These are phyloP conservation scores for Nasonia giraulti DNA, from an alignment of 1,140 invertebrate genomes.

Conservation along the genomic window DNA sequence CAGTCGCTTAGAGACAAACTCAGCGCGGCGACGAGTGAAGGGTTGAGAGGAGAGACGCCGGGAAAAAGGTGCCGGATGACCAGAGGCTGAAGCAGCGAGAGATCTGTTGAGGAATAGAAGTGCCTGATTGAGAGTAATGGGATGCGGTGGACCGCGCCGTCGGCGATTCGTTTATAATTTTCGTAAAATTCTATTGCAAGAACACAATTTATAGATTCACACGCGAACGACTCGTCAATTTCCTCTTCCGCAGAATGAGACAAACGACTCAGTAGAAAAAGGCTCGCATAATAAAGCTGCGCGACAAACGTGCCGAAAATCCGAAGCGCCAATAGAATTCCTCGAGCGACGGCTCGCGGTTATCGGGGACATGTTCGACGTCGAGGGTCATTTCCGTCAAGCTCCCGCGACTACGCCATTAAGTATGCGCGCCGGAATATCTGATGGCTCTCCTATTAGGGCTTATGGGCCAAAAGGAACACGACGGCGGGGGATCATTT, in stretches of 20 bases:
- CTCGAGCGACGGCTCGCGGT: neutral
- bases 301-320: neutral
- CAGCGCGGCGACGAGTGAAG: neutral
- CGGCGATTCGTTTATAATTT: neutral
- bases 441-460: neutral
- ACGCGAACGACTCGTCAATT: neutral
- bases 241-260: neutral
- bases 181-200: no score
- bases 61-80: neutral
- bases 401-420: neutral
- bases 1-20: conserved; percentile 1
- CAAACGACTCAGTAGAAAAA: neutral
- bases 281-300: neutral
- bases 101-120: neutral
- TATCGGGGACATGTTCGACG: neutral
- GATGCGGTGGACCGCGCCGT: neutral
- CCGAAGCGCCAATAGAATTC: neutral
- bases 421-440: neutral
- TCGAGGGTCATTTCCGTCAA: neutral
- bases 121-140: neutral
- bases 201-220: no score
- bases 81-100: neutral
- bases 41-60: neutral
- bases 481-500: neutral
- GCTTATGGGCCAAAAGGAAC: neutral